phyloP scores from a whole-genome alignment of 2,888 invertebrate species.

The Synergus umbraculus region DNA sequence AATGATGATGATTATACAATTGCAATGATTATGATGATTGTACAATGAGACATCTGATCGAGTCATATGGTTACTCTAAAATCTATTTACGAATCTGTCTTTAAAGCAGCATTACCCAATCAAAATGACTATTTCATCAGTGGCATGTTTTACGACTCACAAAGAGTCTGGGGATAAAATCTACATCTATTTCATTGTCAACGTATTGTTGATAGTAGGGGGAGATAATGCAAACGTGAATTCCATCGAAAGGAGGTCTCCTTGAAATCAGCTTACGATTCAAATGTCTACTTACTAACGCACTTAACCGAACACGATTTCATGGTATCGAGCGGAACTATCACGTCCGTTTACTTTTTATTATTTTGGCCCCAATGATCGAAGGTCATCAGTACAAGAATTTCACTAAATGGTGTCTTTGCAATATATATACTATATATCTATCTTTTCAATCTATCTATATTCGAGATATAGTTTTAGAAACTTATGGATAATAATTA shows the following conservation, averaged over 20 bases:
- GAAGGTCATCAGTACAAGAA: not conserved
- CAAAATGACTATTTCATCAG: not conserved
- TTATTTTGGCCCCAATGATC: not conserved
- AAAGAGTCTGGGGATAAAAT: constrained; percentile 17
- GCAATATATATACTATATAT: not conserved
- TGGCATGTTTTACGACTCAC: not conserved
- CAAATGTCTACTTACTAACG: constrained; percentile 31
- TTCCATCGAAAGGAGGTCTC: constrained; percentile 40
- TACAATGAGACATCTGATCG: too few relatives aligned
- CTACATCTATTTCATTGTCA: constrained; percentile 27
- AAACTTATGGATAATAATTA: not conserved
- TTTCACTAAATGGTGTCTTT: not conserved
- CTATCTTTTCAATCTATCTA: not conserved
- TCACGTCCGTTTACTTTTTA: not conserved
- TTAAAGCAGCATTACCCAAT: not conserved
- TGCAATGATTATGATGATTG: too few relatives aligned
- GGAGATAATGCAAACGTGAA: constrained; percentile 37
- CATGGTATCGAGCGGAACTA: constrained; percentile 12
- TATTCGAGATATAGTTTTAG: not conserved
- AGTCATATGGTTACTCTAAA: not conserved
- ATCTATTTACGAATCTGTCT: not conserved
- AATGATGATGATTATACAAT: too few relatives aligned
- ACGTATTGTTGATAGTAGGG: constrained; percentile 21
- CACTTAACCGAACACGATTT: constrained; percentile 35
- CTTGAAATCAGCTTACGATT: constrained; percentile 37